Evolutionary conservation across 2,113 vertebrate genomes (phyloP).

Genomic region (Ochotona princeps): DNA sequence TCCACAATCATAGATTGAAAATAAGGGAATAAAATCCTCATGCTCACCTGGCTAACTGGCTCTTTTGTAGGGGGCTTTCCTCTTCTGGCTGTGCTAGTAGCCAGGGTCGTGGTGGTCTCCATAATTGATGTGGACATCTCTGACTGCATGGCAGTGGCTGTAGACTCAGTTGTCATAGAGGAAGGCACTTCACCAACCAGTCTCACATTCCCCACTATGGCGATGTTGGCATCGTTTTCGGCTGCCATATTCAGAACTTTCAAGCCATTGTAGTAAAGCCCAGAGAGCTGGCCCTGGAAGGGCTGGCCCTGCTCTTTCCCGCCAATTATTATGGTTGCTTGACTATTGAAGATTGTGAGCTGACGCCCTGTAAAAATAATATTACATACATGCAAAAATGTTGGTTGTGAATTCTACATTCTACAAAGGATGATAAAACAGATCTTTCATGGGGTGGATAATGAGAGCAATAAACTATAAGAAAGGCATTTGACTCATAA

Average conservation of each 20-base stretch:
- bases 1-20: not conserved
- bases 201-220: conserved; percentile 97
- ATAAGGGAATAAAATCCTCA: not conserved
- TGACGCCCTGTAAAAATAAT: conserved; percentile 97
- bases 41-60: conserved; percentile 92
- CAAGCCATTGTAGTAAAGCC: conserved; percentile 99
- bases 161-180: conserved; percentile 98
- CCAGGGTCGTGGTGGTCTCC: conserved; percentile 98
- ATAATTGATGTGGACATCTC: conserved; percentile 98
- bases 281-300: conserved; percentile 99
- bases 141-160: conserved; percentile 96
- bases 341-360: conserved; percentile 99
- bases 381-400: conserved; percentile 96
- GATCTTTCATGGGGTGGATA: conserved; percentile 94
- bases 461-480: conserved; percentile 99
- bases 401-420: conserved; percentile 90
- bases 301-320: conserved; percentile 96
- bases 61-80: conserved; percentile 95
- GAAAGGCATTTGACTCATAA: conserved; percentile 91
- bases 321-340: conserved; percentile 99
- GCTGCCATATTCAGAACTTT: conserved; percentile 99
- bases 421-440: conserved; percentile 90
- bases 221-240: conserved; percentile 97
- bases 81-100: conserved; percentile 92
- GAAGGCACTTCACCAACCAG: conserved; percentile 98